Conservation (phyloP, 1,140 invertebrate genomes). For the Solenopsis fugax region DNA sequence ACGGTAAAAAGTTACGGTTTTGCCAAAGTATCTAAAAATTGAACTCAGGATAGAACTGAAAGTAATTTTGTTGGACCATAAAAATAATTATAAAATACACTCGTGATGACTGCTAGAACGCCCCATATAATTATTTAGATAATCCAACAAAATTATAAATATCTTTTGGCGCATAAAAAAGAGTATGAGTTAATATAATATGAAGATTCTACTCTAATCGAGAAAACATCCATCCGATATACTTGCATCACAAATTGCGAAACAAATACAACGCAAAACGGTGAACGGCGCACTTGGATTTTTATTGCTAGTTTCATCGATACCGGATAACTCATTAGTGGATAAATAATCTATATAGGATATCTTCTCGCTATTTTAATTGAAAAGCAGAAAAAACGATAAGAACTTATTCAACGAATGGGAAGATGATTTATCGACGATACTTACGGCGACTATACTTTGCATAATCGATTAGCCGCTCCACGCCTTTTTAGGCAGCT, state of each 20-base stretch:
- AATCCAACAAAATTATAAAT: no score
- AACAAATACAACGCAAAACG: neutral
- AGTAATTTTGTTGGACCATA: no score
- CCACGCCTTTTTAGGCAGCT: slow-evolving; percentile 5
- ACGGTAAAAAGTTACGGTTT: neutral
- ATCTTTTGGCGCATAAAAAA: neutral
- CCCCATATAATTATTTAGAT: no score
- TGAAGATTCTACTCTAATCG: neutral
- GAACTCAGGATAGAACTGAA: no score
- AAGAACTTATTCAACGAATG: neutral
- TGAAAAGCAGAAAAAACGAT: slow-evolving; percentile 1
- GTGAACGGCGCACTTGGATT: neutral
- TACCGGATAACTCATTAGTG: neutral
- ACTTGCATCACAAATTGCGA: neutral
- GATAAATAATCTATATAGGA: neutral
- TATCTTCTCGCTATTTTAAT: neutral
- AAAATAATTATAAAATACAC: no score
- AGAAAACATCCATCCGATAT: neutral
- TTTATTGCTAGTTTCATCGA: neutral
- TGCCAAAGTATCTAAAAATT: no score
- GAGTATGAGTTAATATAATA: slow-evolving; percentile 2
- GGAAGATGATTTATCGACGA: slow-evolving; percentile 13
- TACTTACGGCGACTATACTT: neutral
- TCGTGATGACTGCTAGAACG: no score
- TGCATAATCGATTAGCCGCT: slow-evolving; percentile 28